phyloP scores from a whole-genome alignment of 2,888 invertebrate genomes.

The Drosophila koepferae region DNA sequence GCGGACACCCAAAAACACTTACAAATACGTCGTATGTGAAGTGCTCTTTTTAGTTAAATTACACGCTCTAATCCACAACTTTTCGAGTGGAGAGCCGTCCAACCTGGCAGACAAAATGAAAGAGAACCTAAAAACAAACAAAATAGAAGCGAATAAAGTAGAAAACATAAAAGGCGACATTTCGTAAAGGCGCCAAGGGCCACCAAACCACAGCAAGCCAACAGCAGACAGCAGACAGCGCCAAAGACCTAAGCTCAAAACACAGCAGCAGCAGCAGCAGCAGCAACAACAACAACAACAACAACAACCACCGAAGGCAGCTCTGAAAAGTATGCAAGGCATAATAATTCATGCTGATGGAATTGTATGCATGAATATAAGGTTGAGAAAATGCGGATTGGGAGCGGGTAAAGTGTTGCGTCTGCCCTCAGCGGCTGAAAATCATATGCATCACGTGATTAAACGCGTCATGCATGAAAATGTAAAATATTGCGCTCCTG shows the following conservation, averaged over 20 bases:
- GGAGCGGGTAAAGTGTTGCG: constrained; percentile 18
- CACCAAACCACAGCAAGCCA: constrained; percentile 46
- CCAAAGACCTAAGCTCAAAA: constrained; percentile 65
- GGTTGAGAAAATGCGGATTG: constrained; percentile 17
- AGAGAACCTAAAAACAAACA: constrained; percentile 32
- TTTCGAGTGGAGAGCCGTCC: constrained; percentile 56
- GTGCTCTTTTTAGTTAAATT: constrained; percentile 73
- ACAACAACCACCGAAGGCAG: constrained; percentile 20
- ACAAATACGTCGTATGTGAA: constrained; percentile 54
- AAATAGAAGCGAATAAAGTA: constrained; percentile 41
- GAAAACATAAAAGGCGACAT: constrained; percentile 74
- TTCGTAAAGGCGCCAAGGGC: constrained; percentile 67
- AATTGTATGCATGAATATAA: constrained; percentile 71
- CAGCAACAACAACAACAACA: constrained; percentile 27
- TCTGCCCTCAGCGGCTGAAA: constrained; percentile 64
- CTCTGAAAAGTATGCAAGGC: constrained; percentile 74
- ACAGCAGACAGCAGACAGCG: constrained; percentile 55
- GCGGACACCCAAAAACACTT: constrained; percentile 63
- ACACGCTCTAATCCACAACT: constrained; percentile 77
- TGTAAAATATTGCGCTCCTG: constrained; percentile 71
- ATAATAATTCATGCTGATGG: constrained; percentile 81
- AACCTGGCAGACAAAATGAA: constrained; percentile 16
- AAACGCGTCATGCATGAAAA: constrained; percentile 84
- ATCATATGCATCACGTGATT: constrained; percentile 83
- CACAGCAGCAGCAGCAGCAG: not conserved